phyloP scores from a whole-genome alignment of 2,888 invertebrate species.

The Chydorus sphaericus region DNA sequence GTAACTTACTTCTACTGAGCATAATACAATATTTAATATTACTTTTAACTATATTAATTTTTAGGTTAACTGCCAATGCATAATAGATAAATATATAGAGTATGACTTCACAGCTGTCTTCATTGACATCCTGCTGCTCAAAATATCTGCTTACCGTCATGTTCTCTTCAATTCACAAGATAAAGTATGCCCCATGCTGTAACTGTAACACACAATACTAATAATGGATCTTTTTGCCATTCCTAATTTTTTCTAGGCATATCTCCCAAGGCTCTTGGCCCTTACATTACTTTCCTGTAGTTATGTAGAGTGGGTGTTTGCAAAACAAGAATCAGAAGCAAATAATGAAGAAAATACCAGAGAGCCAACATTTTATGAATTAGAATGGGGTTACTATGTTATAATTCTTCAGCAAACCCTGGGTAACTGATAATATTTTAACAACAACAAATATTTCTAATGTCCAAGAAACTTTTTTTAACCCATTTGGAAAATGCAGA shows the following conservation, averaged over 20 bases:
- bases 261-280: background rate
- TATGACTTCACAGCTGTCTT: background rate
- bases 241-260: background rate
- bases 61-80: background rate
- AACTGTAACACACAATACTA: no score
- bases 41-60: background rate
- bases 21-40: background rate
- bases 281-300: background rate
- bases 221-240: no score
- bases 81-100: background rate
- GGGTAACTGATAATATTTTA: background rate
- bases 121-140: background rate
- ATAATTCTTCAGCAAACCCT: background rate
- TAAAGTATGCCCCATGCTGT: background rate
- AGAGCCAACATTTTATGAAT: background rate
- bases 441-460: background rate
- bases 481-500: background rate
- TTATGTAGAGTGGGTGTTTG: constrained; percentile 1
- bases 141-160: background rate
- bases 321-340: background rate
- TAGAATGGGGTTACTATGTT: background rate
- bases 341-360: no score
- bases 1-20: background rate
- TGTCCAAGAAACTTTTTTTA: background rate
- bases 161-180: background rate